A percentile compares a stretch with the other conserved stretches of the same genome.
Evolutionary conservation across 2,113 vertebrate genomes (phyloP).

Genomic region (Manacus vitellinus): DNA sequence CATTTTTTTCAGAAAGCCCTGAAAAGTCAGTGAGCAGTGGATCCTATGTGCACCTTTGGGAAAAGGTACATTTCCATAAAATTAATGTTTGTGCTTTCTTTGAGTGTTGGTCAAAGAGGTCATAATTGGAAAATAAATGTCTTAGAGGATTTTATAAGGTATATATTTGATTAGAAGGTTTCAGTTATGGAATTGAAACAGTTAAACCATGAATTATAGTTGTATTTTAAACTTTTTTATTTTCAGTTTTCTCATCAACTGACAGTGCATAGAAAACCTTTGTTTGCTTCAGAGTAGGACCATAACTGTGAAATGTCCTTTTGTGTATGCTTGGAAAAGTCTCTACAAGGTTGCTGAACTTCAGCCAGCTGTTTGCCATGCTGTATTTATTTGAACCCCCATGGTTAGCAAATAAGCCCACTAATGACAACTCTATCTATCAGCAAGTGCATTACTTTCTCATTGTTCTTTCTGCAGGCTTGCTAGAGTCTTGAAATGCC

Average conservation of each 20-base stretch:
- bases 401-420: background rate
- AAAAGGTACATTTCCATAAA: slow-evolving; percentile 39
- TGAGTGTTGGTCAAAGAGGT: background rate
- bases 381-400: background rate
- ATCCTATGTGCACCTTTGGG: slow-evolving; percentile 63
- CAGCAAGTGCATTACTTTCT: background rate
- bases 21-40: slow-evolving; percentile 63
- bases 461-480: slow-evolving; percentile 52
- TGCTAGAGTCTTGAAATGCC: slow-evolving; percentile 77
- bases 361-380: background rate
- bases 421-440: background rate
- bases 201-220: background rate
- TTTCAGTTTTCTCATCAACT: background rate
- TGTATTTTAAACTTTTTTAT: background rate
- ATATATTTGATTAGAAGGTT: background rate
- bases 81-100: background rate
- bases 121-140: background rate
- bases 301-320: background rate
- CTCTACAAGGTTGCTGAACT: background rate
- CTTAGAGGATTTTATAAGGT: background rate
- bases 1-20: slow-evolving; percentile 41
- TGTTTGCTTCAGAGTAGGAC: background rate
- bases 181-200: background rate
- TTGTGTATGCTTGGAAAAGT: background rate
- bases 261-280: background rate